Base-by-base conservation (phyloP, 2,113 vertebrate genomes). In the Barnardius zonarius region DNA sequence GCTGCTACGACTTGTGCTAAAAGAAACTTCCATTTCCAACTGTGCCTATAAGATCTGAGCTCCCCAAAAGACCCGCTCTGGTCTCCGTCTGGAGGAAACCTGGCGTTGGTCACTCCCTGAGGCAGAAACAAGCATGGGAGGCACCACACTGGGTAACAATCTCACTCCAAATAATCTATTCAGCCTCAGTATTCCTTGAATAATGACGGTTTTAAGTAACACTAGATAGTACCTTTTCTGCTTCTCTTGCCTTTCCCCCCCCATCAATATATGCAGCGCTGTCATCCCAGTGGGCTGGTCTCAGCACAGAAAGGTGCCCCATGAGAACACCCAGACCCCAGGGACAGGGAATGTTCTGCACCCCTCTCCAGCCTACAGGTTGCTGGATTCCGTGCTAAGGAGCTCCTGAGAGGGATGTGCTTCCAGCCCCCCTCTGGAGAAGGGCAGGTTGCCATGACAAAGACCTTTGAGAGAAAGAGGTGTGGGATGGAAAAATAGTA, bases 361-460 rank as follows among this genome's bases (percentile, higher is more conserved):
- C 76, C 83, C 77, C 70, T 46, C 59, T 66, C n/a, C 12, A 91
- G 66, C 67, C 69, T 17, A 25, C 66, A 75, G 73, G 79, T 83
- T 90, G 73, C 85, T 93, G 90, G 88, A 88, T 83, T 74, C 19
- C 0, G 39, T 75, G 73, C 85, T 93, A 88, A 83, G 93, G 69
- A 93, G 88, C 59, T 96, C 95, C 96, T 82, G 83, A 97, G 95
- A 83, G 86, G 93, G 63, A 84, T 91, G 77, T 77, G 81, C 74
- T 95, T 87, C 83, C 88, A 96, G 93, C 83, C 86, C 93, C 95
- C 90, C 93, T 95, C 83, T 80, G 77, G 91, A 95, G 93, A 91
- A 95, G 88, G 96, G 73, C 92, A 96, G 86, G 91, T 91, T 95
- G 81, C 95, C 96, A 96, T 94, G 92, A 96, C 96, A 96, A 96